Evolutionary conservation across 2,888 invertebrate genomes (phyloP).

Genomic region (Drosophila planitibia): DNA sequence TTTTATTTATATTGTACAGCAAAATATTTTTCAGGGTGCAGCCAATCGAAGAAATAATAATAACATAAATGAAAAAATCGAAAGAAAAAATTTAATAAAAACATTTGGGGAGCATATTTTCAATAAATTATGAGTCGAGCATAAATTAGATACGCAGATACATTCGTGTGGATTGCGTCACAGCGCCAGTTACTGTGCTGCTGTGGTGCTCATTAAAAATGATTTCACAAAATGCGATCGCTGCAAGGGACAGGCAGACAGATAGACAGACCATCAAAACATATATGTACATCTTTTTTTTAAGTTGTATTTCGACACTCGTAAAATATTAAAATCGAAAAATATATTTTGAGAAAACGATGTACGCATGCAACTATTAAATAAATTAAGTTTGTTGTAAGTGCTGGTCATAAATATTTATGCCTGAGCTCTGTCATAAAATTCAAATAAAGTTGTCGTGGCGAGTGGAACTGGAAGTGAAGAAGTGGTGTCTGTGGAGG

Average conservation of each 20-base stretch:
- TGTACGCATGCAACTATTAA: slow-evolving; percentile 70
- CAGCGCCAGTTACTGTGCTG: slow-evolving; percentile 22
- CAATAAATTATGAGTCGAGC: slow-evolving; percentile 60
- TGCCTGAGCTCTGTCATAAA: slow-evolving; percentile 62
- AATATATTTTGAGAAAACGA: slow-evolving; percentile 19
- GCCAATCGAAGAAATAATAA: slow-evolving; percentile 16
- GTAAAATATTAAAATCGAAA: slow-evolving; percentile 41
- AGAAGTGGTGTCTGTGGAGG: slow-evolving; percentile 4
- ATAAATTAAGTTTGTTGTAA: slow-evolving; percentile 78
- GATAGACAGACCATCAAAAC: slow-evolving; percentile 15
- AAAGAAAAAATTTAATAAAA: slow-evolving; percentile 11
- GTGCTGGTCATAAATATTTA: slow-evolving; percentile 78
- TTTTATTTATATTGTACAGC: slow-evolving; percentile 40
- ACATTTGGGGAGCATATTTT: slow-evolving; percentile 42
- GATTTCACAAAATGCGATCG: slow-evolving; percentile 31
- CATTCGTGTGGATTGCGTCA: slow-evolving; percentile 42
- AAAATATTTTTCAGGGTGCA: slow-evolving; percentile 33
- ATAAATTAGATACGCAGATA: slow-evolving; percentile 60
- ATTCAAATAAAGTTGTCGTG: slow-evolving; percentile 74
- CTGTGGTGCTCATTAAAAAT: slow-evolving; percentile 42
- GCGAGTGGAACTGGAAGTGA: not conserved
- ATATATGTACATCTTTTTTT: slow-evolving; percentile 16
- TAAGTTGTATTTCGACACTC: slow-evolving; percentile 38
- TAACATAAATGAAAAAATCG: slow-evolving; percentile 9
- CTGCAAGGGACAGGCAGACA: not conserved